Evolutionary conservation across 1,140 invertebrate species (phyloP), one percentile per base, ranked within the genome.

Genomic region (Copidosoma floridanum): DNA sequence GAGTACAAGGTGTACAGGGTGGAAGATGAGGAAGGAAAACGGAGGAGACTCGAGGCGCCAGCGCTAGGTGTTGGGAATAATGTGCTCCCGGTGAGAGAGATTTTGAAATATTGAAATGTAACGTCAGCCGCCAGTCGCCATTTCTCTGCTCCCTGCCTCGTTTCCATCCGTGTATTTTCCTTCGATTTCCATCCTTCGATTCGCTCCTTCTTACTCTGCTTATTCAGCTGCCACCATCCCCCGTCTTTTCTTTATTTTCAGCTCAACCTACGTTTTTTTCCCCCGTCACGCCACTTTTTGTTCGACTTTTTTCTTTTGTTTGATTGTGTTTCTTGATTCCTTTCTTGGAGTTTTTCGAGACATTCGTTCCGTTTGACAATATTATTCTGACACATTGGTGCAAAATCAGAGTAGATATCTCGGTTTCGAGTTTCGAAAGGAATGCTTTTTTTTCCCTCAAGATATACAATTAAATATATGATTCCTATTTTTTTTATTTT

Each of bases 91-190:
- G 37, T 41, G 11, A 20, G 35, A 48, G 20, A 37, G 61, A 67
- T 63, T 64, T 51, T 68, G 64, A 70, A 71, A 72, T 72, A 72
- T 72, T 71, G 70, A 71, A 71, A 67, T 29, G 61, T 59, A 51
- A 67, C 61, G 60, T 65, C 62, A 56, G 43, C 56, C 48, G 12
- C 48, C 24, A 47, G 20, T 23, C 59, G 48, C 38, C 37, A 24
- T 54, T 18, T 47, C 46, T 50, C 29, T 27, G 3, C 48, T 52
- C 54, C 64, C 47, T 37, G 26, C 21, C 8, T 48, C 23, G 20
- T 32, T 57, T 3, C 18, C n/a, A n/a, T n/a, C 4, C n/a, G 35
- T 50, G 21, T 35, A 55, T 55, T 58, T 58, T 58, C 11, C 47
- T 51, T 51, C 47, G 27, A 58, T 58, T 35, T 29, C 14, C 38